Percentiles rank a stretch among this genome's conserved stretches.
phyloP scores from a whole-genome alignment of 2,797 vertebrate genomes.

The Kryptopterus vitreolus region DNA sequence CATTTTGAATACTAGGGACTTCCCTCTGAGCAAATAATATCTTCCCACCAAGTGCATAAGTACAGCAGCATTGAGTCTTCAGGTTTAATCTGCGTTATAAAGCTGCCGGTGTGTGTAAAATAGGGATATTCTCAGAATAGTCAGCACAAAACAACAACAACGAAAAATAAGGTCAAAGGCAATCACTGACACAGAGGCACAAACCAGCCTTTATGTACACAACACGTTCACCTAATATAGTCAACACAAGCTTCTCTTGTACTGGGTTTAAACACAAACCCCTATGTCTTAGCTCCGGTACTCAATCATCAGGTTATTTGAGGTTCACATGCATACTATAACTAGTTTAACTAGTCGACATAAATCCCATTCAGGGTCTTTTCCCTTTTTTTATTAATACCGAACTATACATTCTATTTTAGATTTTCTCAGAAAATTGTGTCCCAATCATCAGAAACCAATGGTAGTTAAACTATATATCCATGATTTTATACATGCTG shows the following conservation, averaged over 20 bases:
- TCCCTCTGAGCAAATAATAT: constrained; percentile 23
- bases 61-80: neutral
- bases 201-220: constrained; percentile 43
- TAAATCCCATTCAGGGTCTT: neutral
- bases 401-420: neutral
- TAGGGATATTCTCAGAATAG: neutral
- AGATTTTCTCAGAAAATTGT: neutral
- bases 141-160: constrained; percentile 10
- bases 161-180: neutral
- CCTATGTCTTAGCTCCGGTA: neutral
- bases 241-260: constrained; percentile 21
- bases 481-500: neutral
- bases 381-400: neutral
- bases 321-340: no score
- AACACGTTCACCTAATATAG: constrained; percentile 11
- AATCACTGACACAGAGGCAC: constrained; percentile 13
- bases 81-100: constrained; percentile 5
- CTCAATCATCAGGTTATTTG: neutral
- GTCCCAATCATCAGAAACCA: neutral
- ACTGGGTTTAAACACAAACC: neutral
- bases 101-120: constrained; percentile 1
- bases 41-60: neutral
- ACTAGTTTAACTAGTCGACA: no score
- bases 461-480: neutral
- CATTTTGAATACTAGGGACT: constrained; percentile 23